phyloP scores from a whole-genome alignment of 2,113 vertebrate species.

The Tursiops truncatus region DNA sequence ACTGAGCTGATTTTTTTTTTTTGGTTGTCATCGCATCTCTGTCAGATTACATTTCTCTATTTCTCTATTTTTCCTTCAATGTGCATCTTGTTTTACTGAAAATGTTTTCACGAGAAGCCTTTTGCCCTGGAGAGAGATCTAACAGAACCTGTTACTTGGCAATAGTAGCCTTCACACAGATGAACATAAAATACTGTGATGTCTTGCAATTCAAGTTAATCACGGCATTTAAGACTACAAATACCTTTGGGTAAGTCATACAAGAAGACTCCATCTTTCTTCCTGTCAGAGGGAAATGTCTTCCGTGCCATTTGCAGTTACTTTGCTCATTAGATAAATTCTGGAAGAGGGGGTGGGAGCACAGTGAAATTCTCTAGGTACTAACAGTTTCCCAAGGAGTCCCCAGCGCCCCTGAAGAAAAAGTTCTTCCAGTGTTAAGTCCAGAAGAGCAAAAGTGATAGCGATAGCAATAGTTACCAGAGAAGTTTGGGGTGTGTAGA shows the following conservation, averaged over 20 bases:
- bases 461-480: neutral
- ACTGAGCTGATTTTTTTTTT: neutral
- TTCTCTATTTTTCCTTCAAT: neutral
- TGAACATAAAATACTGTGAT: constrained; percentile 80
- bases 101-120: constrained; percentile 1
- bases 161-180: constrained; percentile 85
- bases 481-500: neutral
- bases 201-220: constrained; percentile 80
- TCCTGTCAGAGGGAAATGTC: neutral
- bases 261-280: constrained; percentile 71
- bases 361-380: neutral
- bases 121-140: constrained; percentile 75
- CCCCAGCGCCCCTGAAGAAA: neutral
- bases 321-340: neutral
- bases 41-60: neutral
- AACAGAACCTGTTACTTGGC: constrained; percentile 87
- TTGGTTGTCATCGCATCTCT: neutral
- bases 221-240: constrained; percentile 85
- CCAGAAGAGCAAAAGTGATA: neutral
- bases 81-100: neutral
- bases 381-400: neutral
- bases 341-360: neutral
- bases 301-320: neutral
- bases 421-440: neutral
- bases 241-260: constrained; percentile 84